Percentiles rank a stretch among this genome's conserved stretches.
phyloP scores from a whole-genome alignment of 2,797 vertebrate genomes.

The Botia kubotai region DNA sequence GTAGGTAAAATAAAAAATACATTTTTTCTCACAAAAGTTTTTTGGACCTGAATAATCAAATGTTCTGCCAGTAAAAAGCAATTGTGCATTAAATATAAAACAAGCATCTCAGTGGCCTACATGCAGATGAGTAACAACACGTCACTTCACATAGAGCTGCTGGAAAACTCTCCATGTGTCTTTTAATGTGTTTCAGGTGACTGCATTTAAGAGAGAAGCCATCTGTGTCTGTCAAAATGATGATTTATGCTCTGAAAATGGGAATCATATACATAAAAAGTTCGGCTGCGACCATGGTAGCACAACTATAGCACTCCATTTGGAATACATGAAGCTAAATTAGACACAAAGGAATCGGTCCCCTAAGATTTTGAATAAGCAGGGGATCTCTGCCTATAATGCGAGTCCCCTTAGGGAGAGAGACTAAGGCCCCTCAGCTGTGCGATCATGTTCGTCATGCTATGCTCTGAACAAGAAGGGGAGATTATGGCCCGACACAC shows the following conservation, averaged over 20 bases:
- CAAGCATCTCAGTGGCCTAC: not conserved
- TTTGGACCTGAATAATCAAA: no score
- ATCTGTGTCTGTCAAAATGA: constrained; percentile 57
- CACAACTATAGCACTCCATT: not conserved
- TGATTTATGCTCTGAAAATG: constrained; percentile 57
- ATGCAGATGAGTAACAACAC: not conserved
- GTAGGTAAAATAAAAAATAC: not conserved
- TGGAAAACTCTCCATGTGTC: not conserved
- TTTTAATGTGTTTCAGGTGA: constrained; percentile 46
- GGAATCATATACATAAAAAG: constrained; percentile 13
- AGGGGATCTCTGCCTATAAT: constrained; percentile 43
- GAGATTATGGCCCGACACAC: constrained; percentile 23
- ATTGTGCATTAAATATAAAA: no score
- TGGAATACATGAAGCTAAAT: not conserved
- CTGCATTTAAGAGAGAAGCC: constrained; percentile 51
- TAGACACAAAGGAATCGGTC: not conserved
- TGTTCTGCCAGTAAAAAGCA: no score
- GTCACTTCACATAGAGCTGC: not conserved
- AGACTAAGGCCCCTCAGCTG: constrained; percentile 11
- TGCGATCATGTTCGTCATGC: constrained; percentile 7
- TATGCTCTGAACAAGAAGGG: not conserved
- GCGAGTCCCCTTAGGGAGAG: constrained; percentile 53
- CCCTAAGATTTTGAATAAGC: constrained; percentile 16
- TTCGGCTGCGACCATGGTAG: constrained; percentile 3
- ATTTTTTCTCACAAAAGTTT: not conserved